A percentile compares a stretch with the other conserved stretches of the same genome.
phyloP scores from a whole-genome alignment of 2,113 vertebrate species.

The Phocoena phocoena region DNA sequence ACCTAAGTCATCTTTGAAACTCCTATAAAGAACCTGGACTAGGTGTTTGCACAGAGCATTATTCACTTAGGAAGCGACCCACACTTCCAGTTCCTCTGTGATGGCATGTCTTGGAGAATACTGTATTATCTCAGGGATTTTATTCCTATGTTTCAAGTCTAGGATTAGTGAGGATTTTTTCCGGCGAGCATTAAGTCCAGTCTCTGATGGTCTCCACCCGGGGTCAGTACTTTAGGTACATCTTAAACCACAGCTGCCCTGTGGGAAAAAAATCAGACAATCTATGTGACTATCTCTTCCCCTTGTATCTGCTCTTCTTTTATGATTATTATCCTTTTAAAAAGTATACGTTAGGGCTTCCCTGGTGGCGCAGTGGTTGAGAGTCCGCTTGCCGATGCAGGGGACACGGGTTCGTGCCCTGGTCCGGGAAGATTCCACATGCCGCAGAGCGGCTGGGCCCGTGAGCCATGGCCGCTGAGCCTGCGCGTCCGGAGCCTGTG shows the following conservation, averaged over 20 bases:
- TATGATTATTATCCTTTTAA: not conserved
- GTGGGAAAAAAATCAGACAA: not conserved
- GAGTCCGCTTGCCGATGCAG: too few species aligned
- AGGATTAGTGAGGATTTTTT: not conserved
- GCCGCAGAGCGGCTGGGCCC: too few species aligned
- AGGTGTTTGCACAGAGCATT: not conserved
- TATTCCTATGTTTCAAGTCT: not conserved
- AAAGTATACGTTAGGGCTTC: not conserved
- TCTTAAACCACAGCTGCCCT: not conserved
- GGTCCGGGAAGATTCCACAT: too few species aligned
- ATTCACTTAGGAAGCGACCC: not conserved
- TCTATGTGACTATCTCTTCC: too few species aligned
- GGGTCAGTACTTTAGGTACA: not conserved
- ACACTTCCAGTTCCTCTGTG: not conserved
- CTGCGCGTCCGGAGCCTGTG: too few species aligned
- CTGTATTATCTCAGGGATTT: not conserved
- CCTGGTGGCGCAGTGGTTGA: too few species aligned
- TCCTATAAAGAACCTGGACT: not conserved
- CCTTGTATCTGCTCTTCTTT: not conserved
- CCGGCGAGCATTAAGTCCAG: rapidly evolving
- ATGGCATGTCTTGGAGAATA: not conserved
- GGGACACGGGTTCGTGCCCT: too few species aligned
- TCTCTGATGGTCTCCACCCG: not conserved
- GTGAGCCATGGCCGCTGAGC: too few species aligned
- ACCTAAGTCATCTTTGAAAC: not conserved